These are phyloP conservation scores for Aradophagus sp. DNA, from an alignment of 1,140 invertebrate genomes.

Conservation along the genomic window DNA sequence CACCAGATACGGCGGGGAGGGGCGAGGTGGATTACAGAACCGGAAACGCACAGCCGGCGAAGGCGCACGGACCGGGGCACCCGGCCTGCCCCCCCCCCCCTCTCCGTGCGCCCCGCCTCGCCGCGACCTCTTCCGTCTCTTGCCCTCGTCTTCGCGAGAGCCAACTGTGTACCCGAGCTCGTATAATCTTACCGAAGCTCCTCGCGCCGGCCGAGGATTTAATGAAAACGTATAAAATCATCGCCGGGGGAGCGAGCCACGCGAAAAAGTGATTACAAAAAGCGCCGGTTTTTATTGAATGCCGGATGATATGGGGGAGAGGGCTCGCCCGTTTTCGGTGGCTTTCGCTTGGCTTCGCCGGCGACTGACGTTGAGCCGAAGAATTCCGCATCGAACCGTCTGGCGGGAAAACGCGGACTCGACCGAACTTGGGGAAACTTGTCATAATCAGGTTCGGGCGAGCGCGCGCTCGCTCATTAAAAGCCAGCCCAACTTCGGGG, in stretches of 20 bases:
- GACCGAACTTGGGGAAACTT: too few species aligned
- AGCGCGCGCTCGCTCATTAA: too few species aligned
- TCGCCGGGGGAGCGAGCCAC: slow-evolving; percentile 9
- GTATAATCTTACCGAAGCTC: slow-evolving; percentile 43
- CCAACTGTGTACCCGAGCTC: slow-evolving; percentile 25
- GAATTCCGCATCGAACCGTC: too few species aligned
- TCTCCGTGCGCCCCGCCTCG: slow-evolving; percentile 16
- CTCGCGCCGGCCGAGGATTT: slow-evolving; percentile 33
- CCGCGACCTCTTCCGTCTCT: slow-evolving; percentile 21
- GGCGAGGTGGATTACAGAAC: too few species aligned
- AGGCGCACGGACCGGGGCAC: slow-evolving; percentile 63
- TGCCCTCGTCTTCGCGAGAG: slow-evolving; percentile 24
- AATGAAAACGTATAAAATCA: slow-evolving; percentile 47
- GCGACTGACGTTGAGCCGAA: too few species aligned
- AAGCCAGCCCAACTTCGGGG: too few species aligned
- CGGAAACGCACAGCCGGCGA: slow-evolving; percentile 57
- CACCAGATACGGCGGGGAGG: too few species aligned
- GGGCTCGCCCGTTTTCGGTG: background rate
- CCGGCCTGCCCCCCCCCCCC: slow-evolving; percentile 39
- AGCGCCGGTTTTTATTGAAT: slow-evolving; percentile 5
- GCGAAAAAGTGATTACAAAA: slow-evolving; percentile 20
- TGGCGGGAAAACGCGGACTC: too few species aligned
- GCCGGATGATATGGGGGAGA: background rate
- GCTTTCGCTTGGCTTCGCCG: background rate
- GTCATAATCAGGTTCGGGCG: too few species aligned